Conservation (phyloP, 1,140 invertebrate species). For the Drosophila hydei region DNA sequence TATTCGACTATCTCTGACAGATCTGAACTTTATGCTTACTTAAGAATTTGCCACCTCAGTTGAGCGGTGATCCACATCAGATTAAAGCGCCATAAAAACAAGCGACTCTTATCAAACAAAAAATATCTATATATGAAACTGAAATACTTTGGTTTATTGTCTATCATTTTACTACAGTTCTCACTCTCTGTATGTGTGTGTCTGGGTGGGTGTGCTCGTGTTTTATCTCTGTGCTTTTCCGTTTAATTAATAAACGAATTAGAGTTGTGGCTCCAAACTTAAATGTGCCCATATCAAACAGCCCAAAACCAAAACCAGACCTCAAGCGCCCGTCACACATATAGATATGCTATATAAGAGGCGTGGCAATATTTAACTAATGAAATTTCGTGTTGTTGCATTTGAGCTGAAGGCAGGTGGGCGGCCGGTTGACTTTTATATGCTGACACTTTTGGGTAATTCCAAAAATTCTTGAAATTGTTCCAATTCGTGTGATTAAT, state of each 20-base stretch:
- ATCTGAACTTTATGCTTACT: not conserved
- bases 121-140: not conserved
- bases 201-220: not conserved
- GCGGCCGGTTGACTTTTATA: no score
- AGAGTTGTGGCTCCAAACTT: constrained; percentile 43
- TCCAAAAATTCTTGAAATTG: not conserved
- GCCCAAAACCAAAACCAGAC: not conserved
- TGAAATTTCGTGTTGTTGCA: constrained; percentile 31
- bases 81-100: constrained; percentile 8
- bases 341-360: not conserved
- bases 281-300: constrained; percentile 53
- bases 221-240: constrained; percentile 63
- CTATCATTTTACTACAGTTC: constrained; percentile 43
- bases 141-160: constrained; percentile 14
- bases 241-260: constrained; percentile 73
- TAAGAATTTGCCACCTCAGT: constrained; percentile 26
- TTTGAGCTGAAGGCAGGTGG: not conserved
- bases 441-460: constrained; percentile 7
- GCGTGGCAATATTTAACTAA: constrained; percentile 55
- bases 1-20: not conserved
- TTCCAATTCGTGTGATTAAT: constrained; percentile 9
- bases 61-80: constrained; percentile 15
- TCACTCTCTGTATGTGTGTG: not conserved
- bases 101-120: constrained; percentile 19
- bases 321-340: not conserved